Percentiles rank a stretch among this genome's conserved stretches.
These are phyloP conservation scores for Tanypteryx hageni DNA, from an alignment of 2,888 invertebrate species.

Conservation along the genomic window DNA sequence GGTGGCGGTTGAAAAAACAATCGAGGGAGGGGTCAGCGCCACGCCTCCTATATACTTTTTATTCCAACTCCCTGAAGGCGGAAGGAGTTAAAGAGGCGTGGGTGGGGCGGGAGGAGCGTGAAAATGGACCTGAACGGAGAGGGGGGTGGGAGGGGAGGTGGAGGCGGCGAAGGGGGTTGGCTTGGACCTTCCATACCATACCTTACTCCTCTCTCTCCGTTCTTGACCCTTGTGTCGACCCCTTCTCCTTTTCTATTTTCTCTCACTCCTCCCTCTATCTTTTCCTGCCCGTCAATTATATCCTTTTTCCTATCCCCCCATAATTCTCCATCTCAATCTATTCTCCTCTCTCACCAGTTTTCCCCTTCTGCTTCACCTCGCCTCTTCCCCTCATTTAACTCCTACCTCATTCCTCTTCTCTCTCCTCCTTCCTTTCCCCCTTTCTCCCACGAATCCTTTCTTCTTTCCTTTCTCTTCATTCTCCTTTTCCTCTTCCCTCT, in stretches of 20 bases:
- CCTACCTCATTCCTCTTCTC: neutral
- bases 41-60: neutral
- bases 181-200: neutral
- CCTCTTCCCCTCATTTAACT: neutral
- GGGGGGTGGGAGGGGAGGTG: neutral
- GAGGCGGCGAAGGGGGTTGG: neutral
- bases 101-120: neutral
- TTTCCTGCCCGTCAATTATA: neutral
- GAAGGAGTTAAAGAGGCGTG: neutral
- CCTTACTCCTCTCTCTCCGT: neutral
- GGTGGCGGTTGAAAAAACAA: conserved; percentile 29
- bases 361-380: neutral
- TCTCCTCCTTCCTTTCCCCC: neutral
- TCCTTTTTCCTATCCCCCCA: neutral
- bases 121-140: too few relatives aligned
- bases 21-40: conserved; percentile 9
- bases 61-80: neutral
- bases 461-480: too few relatives aligned
- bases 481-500: too few relatives aligned
- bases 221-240: neutral
- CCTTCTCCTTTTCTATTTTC: neutral
- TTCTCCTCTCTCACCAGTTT: conserved; percentile 8
- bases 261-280: neutral
- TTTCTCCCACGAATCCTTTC: neutral
- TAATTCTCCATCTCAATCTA: neutral